A percentile compares a stretch with the other conserved stretches of the same genome.
phyloP scores from a whole-genome alignment of 2,797 vertebrate species.

The Mallotus villosus region DNA sequence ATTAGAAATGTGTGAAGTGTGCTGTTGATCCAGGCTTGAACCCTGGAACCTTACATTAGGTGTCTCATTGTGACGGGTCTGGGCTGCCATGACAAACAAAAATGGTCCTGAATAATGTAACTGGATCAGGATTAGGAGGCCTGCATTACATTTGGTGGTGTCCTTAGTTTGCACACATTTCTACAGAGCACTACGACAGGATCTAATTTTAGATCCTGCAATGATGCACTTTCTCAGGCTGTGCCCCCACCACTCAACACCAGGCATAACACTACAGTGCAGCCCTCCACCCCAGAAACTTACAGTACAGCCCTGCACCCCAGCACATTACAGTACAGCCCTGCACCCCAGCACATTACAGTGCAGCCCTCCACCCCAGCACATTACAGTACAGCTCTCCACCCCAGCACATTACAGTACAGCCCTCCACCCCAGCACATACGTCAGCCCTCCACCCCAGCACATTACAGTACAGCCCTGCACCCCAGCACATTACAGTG shows the following conservation, averaged over 20 bases:
- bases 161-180: slow-evolving; percentile 66
- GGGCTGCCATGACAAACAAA: not conserved
- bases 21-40: too few species aligned
- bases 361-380: too few species aligned
- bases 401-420: too few species aligned
- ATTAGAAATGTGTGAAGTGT: too few species aligned
- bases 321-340: too few species aligned
- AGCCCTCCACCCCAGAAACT: not conserved
- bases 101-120: slow-evolving; percentile 34
- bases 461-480: too few species aligned
- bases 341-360: too few species aligned
- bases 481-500: too few species aligned
- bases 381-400: too few species aligned
- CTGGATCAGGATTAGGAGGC: slow-evolving; percentile 49
- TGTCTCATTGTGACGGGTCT: not conserved
- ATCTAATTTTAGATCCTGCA: slow-evolving; percentile 63
- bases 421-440: too few species aligned
- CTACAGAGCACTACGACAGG: slow-evolving; percentile 45
- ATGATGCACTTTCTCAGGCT: slow-evolving; percentile 51
- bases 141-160: slow-evolving; percentile 60
- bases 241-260: slow-evolving; percentile 20
- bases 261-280: not conserved
- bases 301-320: too few species aligned
- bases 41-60: not conserved
- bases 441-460: too few species aligned